Evolutionary conservation across 1,140 invertebrate species (phyloP), one percentile per base, ranked within the genome.

Genomic region (Drosophila watanabei): DNA sequence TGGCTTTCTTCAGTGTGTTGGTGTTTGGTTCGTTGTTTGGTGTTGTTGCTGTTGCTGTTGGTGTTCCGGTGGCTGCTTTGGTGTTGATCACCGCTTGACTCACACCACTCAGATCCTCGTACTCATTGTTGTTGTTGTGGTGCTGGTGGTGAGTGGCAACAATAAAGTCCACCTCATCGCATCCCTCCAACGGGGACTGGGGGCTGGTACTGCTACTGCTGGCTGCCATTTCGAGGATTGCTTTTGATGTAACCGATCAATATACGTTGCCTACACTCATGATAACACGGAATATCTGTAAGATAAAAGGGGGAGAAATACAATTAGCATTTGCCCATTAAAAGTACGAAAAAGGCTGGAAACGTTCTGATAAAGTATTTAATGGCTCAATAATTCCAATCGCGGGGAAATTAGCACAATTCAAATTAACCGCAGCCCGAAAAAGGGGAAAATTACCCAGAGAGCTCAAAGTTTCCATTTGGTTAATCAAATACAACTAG

Each of bases 11-110:
- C 24, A 86, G 48, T 13, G 82, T 85, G 70, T 54, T 88, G 48
- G 14, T 69, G 73, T 89, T 89, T 89, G 85, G 85, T 85, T 89
- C 81, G 63, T 76, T 82, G 81, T 90, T 89, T 90, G 85, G 80
- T 88, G 85, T 88, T 10, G 68, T 65, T 87, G 69, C 52, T 83
- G 77, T 39, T 28, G 54, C n/a, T 62, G 75, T n/a, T 18, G 24
- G 16, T 37, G 39, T 24, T 79, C 24, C 24, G 24, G 59, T 14
- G 58, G 59, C 35, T 72, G 49, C 73, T 89, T 89, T 89, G 86
- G 66, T 68, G 79, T 70, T 70, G 56, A 88, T 79, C 57, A 71
- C 75, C 35, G 68, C 86, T 37, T 57, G 62, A 68, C 56, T 81
- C 69, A 68, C 77, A 54, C 68, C 76, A 30, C 62, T 39, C 16